Evolutionary conservation across 2,113 vertebrate species (phyloP).

Genomic region (Scomber scombrus): DNA sequence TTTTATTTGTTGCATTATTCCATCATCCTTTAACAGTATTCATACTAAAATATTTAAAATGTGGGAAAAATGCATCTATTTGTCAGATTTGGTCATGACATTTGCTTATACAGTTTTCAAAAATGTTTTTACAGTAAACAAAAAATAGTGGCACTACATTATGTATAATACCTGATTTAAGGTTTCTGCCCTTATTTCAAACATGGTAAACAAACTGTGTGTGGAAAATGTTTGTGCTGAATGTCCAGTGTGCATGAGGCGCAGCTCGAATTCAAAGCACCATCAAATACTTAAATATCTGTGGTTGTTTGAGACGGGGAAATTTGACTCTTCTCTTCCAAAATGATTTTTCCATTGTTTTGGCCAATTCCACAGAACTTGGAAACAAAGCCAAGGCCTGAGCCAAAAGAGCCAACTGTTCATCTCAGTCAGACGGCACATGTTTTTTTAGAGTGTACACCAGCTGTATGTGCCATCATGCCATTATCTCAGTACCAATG

Average conservation of each 20-base stretch:
- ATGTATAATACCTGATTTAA: background rate
- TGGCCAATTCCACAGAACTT: constrained; percentile 50
- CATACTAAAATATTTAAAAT: too few relatives aligned
- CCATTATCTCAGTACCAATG: constrained; percentile 23
- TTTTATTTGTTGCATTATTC: too few relatives aligned
- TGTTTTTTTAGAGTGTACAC: constrained; percentile 13
- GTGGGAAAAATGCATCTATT: too few relatives aligned
- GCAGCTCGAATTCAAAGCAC: constrained; percentile 2
- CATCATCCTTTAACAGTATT: too few relatives aligned
- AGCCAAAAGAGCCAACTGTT: constrained; percentile 35
- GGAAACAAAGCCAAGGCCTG: constrained; percentile 19
- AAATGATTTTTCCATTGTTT: constrained; percentile 70
- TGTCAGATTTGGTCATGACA: background rate
- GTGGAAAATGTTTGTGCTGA: constrained; percentile 12
- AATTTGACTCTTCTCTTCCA: constrained; percentile 49
- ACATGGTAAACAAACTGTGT: background rate
- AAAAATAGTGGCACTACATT: background rate
- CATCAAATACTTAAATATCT: constrained; percentile 38
- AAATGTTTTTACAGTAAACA: background rate
- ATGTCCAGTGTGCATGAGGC: constrained; percentile 7
- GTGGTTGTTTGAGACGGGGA: constrained; percentile 44
- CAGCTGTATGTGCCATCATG: constrained; percentile 13
- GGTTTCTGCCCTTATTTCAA: background rate
- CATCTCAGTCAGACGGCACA: constrained; percentile 1
- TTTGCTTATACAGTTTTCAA: background rate